Base-by-base conservation (phyloP, 1,140 invertebrate genomes). In the Asobara japonica region DNA sequence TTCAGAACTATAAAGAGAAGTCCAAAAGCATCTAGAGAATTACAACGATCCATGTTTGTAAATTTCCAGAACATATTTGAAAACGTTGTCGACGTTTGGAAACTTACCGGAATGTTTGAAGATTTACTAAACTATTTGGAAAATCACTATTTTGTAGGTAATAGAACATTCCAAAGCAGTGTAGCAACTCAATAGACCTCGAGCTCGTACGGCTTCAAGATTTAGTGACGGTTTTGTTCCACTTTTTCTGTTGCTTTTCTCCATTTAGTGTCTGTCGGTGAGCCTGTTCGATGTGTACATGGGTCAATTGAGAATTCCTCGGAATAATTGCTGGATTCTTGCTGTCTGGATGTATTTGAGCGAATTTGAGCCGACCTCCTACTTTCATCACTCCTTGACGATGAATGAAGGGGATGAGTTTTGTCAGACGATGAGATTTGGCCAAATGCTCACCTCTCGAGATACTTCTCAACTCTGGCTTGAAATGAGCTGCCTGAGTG, bases 251-350 rank as follows among this genome's bases (percentile, higher is more conserved):
- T 69, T 78, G 78, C 13, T 77, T 51, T 65, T 78, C 79, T 11
- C 76, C 77, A 71, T 86, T 82, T 0, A 81, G 61, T 3, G 77
- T 75, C 62, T 31, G 56, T 64, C 66, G 11, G 69, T 84, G 84
- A 60, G 78, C 75, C 30, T 81, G 48, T 11, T 33, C 51, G 11
- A 84, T 76, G 13, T 83, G 78, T 6, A 81, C 70, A 7, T 31
- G 16, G 13, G 74, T 68, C 10, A 82, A 68, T 20, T 18, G 2
- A 7, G 64, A 67, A 16, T 67, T 22, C n/a, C 72, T 45, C 11
- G 74, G 75, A 10, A 83, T 30, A 22, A 83, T 79, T 10, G 76
- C 73, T 45, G 79, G 78, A 74, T 80, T 76, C 13, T 13, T 45
- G 29, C 29, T 64, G 2, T 41, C 71, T 13, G n/a, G 16, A 18